phyloP scores from a whole-genome alignment of 2,797 vertebrate genomes.

The Pangasius krempfi region DNA sequence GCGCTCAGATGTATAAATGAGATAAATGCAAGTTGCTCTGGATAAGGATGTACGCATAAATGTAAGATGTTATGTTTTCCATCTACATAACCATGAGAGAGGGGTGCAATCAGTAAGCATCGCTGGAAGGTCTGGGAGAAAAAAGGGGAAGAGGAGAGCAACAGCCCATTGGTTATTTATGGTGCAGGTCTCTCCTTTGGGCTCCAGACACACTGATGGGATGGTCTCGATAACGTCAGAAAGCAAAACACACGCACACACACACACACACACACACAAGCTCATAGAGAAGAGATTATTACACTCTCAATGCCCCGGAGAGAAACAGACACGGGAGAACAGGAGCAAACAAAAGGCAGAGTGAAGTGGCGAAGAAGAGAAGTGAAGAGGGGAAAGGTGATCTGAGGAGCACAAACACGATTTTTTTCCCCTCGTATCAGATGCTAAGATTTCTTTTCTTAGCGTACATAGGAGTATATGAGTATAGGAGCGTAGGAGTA shows the following conservation, averaged over 20 bases:
- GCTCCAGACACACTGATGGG: constrained; percentile 38
- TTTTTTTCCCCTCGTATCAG: neutral
- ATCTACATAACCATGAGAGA: neutral
- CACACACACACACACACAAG: neutral
- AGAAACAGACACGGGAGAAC: neutral
- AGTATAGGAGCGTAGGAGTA: too few relatives aligned
- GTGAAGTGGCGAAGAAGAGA: neutral
- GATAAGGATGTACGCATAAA: too few relatives aligned
- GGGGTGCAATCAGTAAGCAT: neutral
- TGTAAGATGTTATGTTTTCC: too few relatives aligned
- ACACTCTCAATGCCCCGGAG: constrained; percentile 1
- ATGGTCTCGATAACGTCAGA: neutral
- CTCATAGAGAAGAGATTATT: constrained; percentile 23
- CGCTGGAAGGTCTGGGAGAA: neutral
- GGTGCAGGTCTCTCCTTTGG: constrained; percentile 21
- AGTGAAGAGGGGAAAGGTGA: neutral
- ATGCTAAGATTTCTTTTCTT: neutral
- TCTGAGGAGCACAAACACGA: neutral
- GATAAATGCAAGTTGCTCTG: too few relatives aligned
- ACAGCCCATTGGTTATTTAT: constrained; percentile 37
- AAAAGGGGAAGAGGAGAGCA: neutral
- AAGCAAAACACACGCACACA: neutral
- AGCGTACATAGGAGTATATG: neutral
- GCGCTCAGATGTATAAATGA: too few relatives aligned
- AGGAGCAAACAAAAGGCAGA: neutral